Evolutionary conservation across 2,888 invertebrate species (phyloP), one percentile per base, ranked within the genome.

Genomic region (Limenitis camilla): DNA sequence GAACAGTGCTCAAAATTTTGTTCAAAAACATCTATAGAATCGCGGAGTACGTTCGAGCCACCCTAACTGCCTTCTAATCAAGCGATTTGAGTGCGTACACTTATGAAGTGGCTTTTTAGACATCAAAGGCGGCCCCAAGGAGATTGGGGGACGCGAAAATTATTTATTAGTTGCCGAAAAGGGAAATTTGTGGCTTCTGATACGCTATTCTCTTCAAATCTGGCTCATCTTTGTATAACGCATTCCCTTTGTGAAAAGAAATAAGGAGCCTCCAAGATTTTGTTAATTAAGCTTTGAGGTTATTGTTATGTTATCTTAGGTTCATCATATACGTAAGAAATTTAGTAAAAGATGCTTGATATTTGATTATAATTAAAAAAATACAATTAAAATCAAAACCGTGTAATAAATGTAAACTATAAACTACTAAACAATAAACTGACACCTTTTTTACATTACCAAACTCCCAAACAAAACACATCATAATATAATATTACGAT

Each of bases 61-160:
- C 66, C 67, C 68, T 74, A 77, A 78, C 74, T 75, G 69, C 72
- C 76, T 71, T 74, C 78, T 81, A 81, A 83, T 82, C 78, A 78
- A 68, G 3, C 29, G 28, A 44, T 8, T 54, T 55, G 68, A 76
- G 76, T 68, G 71, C 70, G 74, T 68, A 70, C 74, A 74, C 73
- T 75, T 70, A 72, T 71, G 72, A 75, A 83, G 78, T 77, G 74
- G 74, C 77, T 77, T 76, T 78, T 77, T 67, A 71, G 70, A 83
- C 78, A 80, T 83, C 83, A 84, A 84, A 84, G 78, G 50, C 36
- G 56, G 52, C 58, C 61, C 65, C 65, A 60, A 59, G 61, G 65
- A 64, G 58, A 61, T 60, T 53, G 50, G 68, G 57, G 72, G 67
- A 62, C 64, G 67, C 62, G 66, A 72, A 76, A 74, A 75, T 77